These are phyloP conservation scores for Eupsilia transversa DNA, from an alignment of 2,888 invertebrate genomes.

Conservation along the genomic window DNA sequence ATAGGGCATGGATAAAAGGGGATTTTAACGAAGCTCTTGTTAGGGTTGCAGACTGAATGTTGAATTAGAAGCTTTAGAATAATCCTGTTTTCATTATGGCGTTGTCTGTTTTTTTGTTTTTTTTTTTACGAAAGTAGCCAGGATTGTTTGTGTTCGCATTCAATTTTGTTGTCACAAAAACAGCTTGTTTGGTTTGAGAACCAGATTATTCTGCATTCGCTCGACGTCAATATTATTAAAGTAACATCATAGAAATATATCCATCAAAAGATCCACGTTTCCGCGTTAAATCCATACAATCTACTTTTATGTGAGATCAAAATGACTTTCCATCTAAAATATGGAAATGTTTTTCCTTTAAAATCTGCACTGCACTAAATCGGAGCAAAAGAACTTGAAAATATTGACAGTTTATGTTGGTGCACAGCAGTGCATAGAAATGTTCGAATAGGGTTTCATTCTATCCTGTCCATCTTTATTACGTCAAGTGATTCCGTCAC, in stretches of 20 bases:
- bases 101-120: background rate
- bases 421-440: background rate
- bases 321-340: constrained; percentile 11
- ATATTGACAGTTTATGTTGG: background rate
- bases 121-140: background rate
- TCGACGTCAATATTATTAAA: background rate
- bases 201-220: background rate
- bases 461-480: background rate
- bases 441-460: background rate
- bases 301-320: background rate
- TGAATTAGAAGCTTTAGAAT: constrained; percentile 15
- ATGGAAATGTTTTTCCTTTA: background rate
- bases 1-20: constrained; percentile 4
- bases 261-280: background rate
- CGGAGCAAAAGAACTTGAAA: background rate
- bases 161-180: background rate
- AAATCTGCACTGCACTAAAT: background rate
- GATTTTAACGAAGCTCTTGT: constrained; percentile 41
- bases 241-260: background rate
- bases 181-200: background rate
- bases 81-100: background rate
- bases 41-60: background rate
- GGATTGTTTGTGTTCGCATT: too few species aligned
- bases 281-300: background rate
- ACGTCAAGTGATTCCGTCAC: background rate